These are phyloP conservation scores for Drosophila quinaria DNA, from an alignment of 2,888 invertebrate species.

Conservation along the genomic window DNA sequence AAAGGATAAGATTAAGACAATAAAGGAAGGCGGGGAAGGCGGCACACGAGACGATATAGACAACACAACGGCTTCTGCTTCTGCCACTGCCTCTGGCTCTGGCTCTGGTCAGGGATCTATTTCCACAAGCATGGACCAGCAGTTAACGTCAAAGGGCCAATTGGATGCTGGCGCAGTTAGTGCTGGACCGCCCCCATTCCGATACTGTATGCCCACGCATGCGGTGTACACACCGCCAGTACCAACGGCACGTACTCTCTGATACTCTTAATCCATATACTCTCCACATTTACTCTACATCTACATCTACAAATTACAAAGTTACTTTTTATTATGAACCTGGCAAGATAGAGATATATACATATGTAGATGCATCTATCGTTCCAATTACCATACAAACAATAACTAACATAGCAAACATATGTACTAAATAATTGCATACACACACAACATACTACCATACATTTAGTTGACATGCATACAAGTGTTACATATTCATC, in stretches of 20 bases:
- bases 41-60: constrained; percentile 50
- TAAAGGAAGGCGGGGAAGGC: constrained; percentile 59
- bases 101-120: constrained; percentile 25
- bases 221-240: constrained; percentile 88
- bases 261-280: constrained; percentile 6
- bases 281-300: neutral
- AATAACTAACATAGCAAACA: constrained; percentile 6
- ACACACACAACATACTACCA: neutral
- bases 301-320: neutral
- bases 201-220: constrained; percentile 88
- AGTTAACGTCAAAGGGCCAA: constrained; percentile 27
- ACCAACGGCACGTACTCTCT: constrained; percentile 88
- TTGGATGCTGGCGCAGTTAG: constrained; percentile 44
- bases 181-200: constrained; percentile 85
- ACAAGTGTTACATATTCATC: neutral
- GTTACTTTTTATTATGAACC: constrained; percentile 6
- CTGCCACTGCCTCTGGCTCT: constrained; percentile 12
- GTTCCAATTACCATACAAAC: neutral
- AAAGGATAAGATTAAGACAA: constrained; percentile 76
- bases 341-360: constrained; percentile 6
- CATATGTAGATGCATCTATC: neutral
- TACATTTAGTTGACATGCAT: constrained; percentile 7
- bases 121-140: constrained; percentile 30
- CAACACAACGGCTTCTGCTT: constrained; percentile 23
- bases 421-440: neutral